phyloP scores from a whole-genome alignment of 2,888 invertebrate species.

The Epicampocera succincta region DNA sequence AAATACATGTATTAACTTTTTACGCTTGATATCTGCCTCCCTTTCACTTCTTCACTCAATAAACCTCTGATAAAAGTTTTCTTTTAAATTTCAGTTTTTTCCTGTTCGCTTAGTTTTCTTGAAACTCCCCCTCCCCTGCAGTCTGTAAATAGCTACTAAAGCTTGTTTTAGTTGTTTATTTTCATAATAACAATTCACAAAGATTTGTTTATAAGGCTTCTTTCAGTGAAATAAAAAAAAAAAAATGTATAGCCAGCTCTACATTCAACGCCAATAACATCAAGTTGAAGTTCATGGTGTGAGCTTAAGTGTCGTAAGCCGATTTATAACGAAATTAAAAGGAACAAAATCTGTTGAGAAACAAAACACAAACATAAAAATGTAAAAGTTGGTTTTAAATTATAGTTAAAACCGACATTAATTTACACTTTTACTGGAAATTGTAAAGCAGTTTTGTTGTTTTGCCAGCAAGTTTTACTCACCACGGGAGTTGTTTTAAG shows the following conservation, averaged over 20 bases:
- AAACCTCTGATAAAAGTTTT: conserved; percentile 32
- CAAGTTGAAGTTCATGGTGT: conserved; percentile 72
- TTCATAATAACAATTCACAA: conserved; percentile 58
- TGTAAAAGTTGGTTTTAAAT: conserved; percentile 33
- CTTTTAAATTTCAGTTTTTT: background rate
- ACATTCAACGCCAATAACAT: conserved; percentile 54
- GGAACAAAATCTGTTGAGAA: conserved; percentile 9
- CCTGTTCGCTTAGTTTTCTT: background rate
- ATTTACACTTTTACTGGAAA: conserved; percentile 30
- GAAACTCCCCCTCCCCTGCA: conserved; percentile 9
- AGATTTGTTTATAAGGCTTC: conserved; percentile 67
- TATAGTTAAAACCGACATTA: conserved; percentile 41
- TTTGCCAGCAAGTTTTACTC: background rate
- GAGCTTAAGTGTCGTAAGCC: conserved; percentile 70
- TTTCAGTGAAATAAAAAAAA: conserved; percentile 21
- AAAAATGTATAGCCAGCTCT: conserved; percentile 45
- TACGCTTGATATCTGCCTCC: conserved; percentile 26
- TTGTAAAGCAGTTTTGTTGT: background rate
- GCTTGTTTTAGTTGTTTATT: conserved; percentile 31
- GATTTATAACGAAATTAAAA: conserved; percentile 64
- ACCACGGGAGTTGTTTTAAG: background rate
- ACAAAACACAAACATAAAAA: background rate
- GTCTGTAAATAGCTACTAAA: conserved; percentile 43
- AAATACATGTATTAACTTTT: conserved; percentile 6
- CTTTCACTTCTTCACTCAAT: conserved; percentile 47